Base-by-base conservation (phyloP, 1,140 invertebrate species). In the Bombus sylvicola region DNA sequence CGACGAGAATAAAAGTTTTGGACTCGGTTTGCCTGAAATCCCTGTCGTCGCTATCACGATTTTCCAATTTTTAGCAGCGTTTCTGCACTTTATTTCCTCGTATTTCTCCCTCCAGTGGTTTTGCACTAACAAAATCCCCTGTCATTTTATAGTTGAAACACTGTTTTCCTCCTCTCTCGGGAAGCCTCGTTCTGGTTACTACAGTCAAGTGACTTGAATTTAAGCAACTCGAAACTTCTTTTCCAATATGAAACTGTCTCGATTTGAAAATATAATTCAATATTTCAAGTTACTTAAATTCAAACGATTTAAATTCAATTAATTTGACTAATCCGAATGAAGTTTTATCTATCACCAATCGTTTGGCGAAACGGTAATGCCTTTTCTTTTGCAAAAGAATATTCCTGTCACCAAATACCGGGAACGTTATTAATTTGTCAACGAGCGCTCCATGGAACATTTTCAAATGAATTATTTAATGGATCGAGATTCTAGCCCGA, bases 401-500 rank as follows among this genome's bases (percentile, higher is more conserved):
- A 68, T 68, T 28, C 39, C 39, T 37, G 28, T 47, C 18, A 25
- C 18, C 47, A 10, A 37, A 37, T 75, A 57, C 34, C 9, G 2
- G 43, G 34, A 34, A 22, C 64, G 25, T n/a, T 69, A 6, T 68
- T 43, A 57, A 15, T 9, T 13, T 53, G 22, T 76, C 74, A 41
- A 28, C 57, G 0, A 75, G 10, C 31, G 10, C 9, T 47, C 34
- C 2, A n/a, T 18, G 25, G 8, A 47, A n/a, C 12, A 28, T 80
- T 47, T 47, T 18, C 6, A 12, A 72, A 34, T 72, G 39, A 81
- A 81, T 81, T 72, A 62, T 72, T 81, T 81, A 25, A 13, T 15
- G 28, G 15, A 31, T 64, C 28, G 76, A 62, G 28, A 3, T 28
- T 39, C 39, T 43, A 10, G 3, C 28, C 37, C 15, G 9, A 34